These are phyloP conservation scores for Sycophila sp. DNA, from an alignment of 1,140 invertebrate genomes.

Conservation along the genomic window DNA sequence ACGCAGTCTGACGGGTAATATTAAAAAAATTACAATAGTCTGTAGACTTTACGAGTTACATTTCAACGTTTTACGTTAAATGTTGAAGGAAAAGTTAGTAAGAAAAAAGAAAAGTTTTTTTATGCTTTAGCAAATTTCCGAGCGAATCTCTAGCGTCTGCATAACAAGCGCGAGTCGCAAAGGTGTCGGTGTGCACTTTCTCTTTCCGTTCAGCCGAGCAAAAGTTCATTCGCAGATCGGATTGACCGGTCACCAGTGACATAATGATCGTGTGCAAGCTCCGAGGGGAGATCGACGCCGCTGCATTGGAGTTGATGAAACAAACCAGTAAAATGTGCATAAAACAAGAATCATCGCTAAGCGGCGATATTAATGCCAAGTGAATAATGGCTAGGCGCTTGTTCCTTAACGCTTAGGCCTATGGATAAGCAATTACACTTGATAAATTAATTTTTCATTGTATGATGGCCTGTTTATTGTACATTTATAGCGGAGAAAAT, in stretches of 20 bases:
- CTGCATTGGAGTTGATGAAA: background rate
- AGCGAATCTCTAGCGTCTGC: too few species aligned
- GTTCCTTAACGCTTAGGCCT: background rate
- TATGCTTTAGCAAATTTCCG: too few species aligned
- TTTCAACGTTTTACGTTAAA: too few species aligned
- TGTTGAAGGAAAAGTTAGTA: too few species aligned
- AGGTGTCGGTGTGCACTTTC: too few species aligned
- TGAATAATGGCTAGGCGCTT: conserved; percentile 17
- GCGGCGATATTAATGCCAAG: conserved; percentile 18
- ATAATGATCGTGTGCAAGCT: conserved; percentile 1
- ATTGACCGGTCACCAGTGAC: background rate
- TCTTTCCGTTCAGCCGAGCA: background rate
- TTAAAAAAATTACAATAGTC: too few species aligned
- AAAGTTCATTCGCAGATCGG: background rate
- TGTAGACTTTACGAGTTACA: too few species aligned
- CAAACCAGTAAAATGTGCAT: conserved; percentile 15
- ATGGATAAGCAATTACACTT: background rate
- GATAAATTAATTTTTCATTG: conserved; percentile 9
- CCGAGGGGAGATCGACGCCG: background rate
- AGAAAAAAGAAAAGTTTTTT: too few species aligned
- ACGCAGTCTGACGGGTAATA: too few species aligned
- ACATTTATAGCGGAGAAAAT: background rate
- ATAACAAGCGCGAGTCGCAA: too few species aligned
- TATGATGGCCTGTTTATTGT: conserved; percentile 1
- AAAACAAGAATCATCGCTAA: conserved; percentile 19